These are phyloP conservation scores for Clarias macrocephalus DNA, from an alignment of 2,113 vertebrate genomes.

Conservation along the genomic window DNA sequence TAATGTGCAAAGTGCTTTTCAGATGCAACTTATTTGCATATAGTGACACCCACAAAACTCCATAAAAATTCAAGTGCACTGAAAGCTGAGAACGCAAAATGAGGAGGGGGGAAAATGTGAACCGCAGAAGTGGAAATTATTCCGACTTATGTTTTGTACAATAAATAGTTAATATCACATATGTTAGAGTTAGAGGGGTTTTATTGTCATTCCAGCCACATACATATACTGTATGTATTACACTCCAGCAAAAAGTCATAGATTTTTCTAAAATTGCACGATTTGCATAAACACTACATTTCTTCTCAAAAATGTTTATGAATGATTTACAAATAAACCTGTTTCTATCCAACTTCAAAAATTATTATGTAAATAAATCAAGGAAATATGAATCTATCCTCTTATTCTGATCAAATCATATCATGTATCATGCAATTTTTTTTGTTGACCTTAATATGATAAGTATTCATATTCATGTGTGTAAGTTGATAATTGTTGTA, in stretches of 20 bases:
- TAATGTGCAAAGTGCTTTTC: not conserved
- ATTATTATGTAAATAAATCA: not conserved
- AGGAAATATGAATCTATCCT: not conserved
- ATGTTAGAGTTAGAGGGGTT: not conserved
- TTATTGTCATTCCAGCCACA: not conserved
- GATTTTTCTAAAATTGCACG: not conserved
- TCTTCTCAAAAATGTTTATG: not conserved
- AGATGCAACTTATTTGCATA: not conserved
- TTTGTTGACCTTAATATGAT: not conserved
- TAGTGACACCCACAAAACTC: not conserved
- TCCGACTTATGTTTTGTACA: not conserved
- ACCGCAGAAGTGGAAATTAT: not conserved
- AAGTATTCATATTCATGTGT: not conserved
- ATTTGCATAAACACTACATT: not conserved
- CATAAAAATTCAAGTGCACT: not conserved
- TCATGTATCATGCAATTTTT: not conserved
- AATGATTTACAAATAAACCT: not conserved
- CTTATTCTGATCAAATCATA: not conserved
- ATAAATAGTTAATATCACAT: not conserved
- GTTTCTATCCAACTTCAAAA: not conserved
- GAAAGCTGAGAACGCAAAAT: not conserved
- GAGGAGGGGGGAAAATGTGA: not conserved
- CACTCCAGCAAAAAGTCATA: not conserved
- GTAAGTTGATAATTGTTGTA: not conserved
- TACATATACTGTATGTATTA: not conserved